Base-by-base conservation (phyloP, 2,797 vertebrate genomes). In the Spatula versicolor region DNA sequence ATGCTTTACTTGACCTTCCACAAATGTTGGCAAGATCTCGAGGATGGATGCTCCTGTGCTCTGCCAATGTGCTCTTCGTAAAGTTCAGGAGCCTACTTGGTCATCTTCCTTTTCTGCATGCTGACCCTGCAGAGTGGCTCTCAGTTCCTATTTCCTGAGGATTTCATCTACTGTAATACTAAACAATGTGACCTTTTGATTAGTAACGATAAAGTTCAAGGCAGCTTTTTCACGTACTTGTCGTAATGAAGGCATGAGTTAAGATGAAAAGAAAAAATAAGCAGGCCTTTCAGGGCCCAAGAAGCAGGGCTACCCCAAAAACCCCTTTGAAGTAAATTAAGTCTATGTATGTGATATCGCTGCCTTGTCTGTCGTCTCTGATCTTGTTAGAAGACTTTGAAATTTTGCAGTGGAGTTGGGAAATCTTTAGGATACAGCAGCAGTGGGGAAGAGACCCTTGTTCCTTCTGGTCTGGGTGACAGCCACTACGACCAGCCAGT, bases 1-100 rank as follows among this genome's bases (percentile, higher is more conserved):
- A 10, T 68, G 35, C 91, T 96, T 92, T 80, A 50, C 54, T 88
- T 96, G 93, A 95, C 93, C 92, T 90, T 92, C 66, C 69, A 91
- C 81, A 92, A 95, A 33, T 59, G 33, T 35, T 71, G 33, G 35
- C 74, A 92, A 50, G 48, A 45, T 88, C 46, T 90, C 77, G 64
- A 90, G 72, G 88, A 45, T 88, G 93, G 90, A 86, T 12, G 1
- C 11, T 87, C 33, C 41, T 83, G 30, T 9, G 5, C 4, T 83
- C 30, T 94, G 78, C 68, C 75, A 63, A 7, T 2, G 15, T n/a
- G 33, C 30, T 86, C 9, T 50, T 88, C 55, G 66, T 90, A 43
- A 92, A 92, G 39, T 91, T 88, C 73, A 84, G 85, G 33, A 91
- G 41, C 28, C 72, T 67, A 2, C 71, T 91, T 67, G 28, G 41